Evolutionary conservation across 2,888 invertebrate species (phyloP), one percentile per base, ranked within the genome.

Genomic region (Nycteola revayana): DNA sequence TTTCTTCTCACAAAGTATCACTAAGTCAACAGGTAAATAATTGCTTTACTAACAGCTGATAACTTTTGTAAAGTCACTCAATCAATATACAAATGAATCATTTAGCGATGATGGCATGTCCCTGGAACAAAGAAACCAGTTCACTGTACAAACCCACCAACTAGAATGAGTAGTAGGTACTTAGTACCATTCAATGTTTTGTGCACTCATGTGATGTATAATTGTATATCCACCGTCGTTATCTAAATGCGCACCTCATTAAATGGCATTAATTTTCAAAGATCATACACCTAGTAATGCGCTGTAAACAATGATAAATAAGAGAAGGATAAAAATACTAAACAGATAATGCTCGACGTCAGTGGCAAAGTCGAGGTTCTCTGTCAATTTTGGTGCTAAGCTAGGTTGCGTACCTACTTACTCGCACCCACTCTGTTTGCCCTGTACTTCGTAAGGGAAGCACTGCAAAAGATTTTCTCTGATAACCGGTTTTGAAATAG

Each of bases 41-140:
- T 42, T 46, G 54, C 58, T 60, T 40, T 56, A 38, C 52, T 50
- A 47, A 55, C 42, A 42, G 38, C 68, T 72, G 73, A 68, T 70
- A 68, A 66, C 40, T 49, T 60, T 58, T n/a, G n/a, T n/a, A n/a
- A n/a, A n/a, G n/a, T n/a, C n/a, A n/a, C n/a, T n/a, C n/a, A n/a
- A n/a, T n/a, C n/a, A n/a, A n/a, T n/a, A n/a, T n/a, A n/a, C n/a
- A n/a, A n/a, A n/a, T n/a, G 2, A 14, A 14, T 14, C 3, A 14
- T 14, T 3, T 14, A 14, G 14, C 14, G 14, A 2, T 14, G 33
- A 33, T 33, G 39, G 31, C 48, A 31, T 32, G 28, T 54, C 48
- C 42, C 44, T 47, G 50, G 36, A 44, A 57, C 57, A 54, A 49
- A 54, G 42, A 49, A 25, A 41, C 46, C 33, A 40, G 39, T 57